phyloP scores from a whole-genome alignment of 1,140 invertebrate species.

The Orchesella cincta region DNA sequence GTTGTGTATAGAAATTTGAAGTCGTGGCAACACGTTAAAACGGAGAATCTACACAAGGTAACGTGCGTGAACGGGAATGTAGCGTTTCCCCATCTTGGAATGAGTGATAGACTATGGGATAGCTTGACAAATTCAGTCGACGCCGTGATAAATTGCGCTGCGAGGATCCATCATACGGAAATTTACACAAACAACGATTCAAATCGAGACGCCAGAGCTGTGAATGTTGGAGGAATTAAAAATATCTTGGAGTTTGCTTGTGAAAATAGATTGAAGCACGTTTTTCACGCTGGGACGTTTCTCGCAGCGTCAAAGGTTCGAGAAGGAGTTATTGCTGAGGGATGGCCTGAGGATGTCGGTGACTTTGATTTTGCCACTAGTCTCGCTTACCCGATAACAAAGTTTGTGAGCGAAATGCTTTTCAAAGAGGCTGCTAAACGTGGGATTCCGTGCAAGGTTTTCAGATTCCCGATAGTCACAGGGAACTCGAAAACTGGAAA shows the following conservation, averaged over 20 bases:
- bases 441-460: neutral
- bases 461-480: neutral
- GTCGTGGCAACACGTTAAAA: too few species aligned
- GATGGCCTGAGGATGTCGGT: neutral
- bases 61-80: too few species aligned
- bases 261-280: neutral
- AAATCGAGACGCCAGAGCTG: neutral
- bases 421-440: neutral
- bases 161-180: neutral
- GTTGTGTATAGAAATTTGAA: too few species aligned
- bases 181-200: neutral
- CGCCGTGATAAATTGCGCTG: neutral
- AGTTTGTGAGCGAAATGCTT: neutral
- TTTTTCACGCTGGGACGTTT: neutral
- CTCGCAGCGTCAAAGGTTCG: too few species aligned
- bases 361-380: neutral
- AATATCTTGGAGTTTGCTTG: neutral
- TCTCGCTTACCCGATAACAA: neutral
- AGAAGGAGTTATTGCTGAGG: too few species aligned
- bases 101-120: too few species aligned
- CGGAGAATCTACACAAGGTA: too few species aligned
- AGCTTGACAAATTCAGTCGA: neutral
- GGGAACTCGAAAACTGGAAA: neutral
- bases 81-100: too few species aligned
- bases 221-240: neutral